Base-by-base conservation (phyloP, 2,113 vertebrate genomes). In the Chloropsis hardwickii region DNA sequence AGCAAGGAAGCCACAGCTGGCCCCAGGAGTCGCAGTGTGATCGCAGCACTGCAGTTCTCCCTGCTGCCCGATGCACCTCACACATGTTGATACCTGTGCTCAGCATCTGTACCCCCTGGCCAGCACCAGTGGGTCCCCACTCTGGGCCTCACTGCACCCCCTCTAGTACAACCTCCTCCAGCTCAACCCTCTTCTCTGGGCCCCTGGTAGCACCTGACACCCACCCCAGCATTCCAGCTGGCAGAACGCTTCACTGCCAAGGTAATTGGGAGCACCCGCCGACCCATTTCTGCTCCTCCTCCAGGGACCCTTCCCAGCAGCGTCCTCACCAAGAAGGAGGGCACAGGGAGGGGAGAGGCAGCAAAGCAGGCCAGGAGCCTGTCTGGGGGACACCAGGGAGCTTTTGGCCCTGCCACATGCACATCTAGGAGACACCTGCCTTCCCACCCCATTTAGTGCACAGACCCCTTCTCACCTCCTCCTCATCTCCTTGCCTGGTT, bases 31-130 rank as follows among this genome's bases (percentile, higher is more conserved):
- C 4, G 1, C 81, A 81, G 79, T 22, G 9, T 3, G 6, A 90
- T 87, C 95, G 95, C 83, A 95, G 92, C 93, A 91, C 79, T 54
- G 70, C 93, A n/a, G 82, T 42, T 56, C 51, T 93, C 77, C 89
- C 81, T 11, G 15, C 79, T 6, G 14, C 79, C 86, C 29, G 22
- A 47, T 40, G 81, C 95, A 65, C 62, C 92, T 90, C 18, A 3
- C 12, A 64, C 9, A 29, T 81, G 87, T 87, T 92, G 23, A 87
- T 92, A 97, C 44, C 8, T 1, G 39, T 64, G 76, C 74, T 81
- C 14, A 42, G 9, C 69, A 23, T 23, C 74, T 29, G 5, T 51
- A 82, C 80, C 12, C 82, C 64, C 40, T 25, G 2, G 45, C 67
- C 11, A 2, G 51, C 77, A 81, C 47, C 31, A 76, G 15, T 81